Conservation (phyloP, 2,888 invertebrate species). For the Dolichopus griseipennis region DNA sequence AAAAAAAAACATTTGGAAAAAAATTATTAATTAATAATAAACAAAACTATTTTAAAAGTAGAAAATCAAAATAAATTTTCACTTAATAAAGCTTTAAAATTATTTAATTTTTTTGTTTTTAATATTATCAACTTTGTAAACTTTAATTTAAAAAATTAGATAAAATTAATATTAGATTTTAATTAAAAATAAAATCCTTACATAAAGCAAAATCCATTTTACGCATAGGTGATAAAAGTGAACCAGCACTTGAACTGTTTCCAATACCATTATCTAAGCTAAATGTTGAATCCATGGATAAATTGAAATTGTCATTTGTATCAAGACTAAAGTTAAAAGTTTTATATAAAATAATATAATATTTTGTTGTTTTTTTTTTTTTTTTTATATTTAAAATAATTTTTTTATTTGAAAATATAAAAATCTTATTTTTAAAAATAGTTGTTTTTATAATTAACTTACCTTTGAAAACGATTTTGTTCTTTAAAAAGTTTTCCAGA, state of each 20-base stretch:
- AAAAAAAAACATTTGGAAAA: no score
- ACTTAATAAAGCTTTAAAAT: no score
- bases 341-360: neutral
- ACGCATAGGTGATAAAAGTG: constrained; percentile 49
- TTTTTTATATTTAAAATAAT: no score
- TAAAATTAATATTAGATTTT: constrained; percentile 2
- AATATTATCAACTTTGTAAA: neutral
- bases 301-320: constrained; percentile 43
- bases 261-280: constrained; percentile 28
- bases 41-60: no score
- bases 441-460: neutral
- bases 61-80: no score
- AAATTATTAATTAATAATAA: no score
- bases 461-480: constrained; percentile 36
- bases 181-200: no score
- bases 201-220: constrained; percentile 80
- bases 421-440: neutral
- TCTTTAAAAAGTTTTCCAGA: constrained; percentile 46
- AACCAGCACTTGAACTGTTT: constrained; percentile 29
- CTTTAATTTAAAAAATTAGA: neutral
- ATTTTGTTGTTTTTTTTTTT: neutral
- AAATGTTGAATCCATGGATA: constrained; percentile 42
- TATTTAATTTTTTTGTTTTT: no score
- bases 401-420: neutral
- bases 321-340: constrained; percentile 30